These are phyloP conservation scores for Stenichneumon culpator DNA, from an alignment of 2,888 invertebrate genomes.

Conservation along the genomic window DNA sequence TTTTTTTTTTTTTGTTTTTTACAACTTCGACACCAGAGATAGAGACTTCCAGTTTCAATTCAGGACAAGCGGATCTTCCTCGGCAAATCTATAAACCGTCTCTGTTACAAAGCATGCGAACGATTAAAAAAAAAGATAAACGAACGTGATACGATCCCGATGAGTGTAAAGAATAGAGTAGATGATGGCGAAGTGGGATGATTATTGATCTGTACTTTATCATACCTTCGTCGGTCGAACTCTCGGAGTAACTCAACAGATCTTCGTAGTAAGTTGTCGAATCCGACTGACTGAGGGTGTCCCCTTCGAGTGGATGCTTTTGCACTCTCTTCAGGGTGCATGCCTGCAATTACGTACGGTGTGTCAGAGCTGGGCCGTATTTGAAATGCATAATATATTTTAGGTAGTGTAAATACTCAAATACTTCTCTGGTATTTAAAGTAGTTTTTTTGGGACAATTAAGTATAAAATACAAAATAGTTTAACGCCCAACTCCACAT, in stretches of 20 bases:
- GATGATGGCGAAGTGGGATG: slow-evolving; percentile 66
- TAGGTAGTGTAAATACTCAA: too few species aligned
- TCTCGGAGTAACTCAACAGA: slow-evolving; percentile 96
- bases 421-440: too few species aligned
- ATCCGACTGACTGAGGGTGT: slow-evolving; percentile 94
- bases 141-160: slow-evolving; percentile 17
- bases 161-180: slow-evolving; percentile 31
- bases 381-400: too few species aligned
- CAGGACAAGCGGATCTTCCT: slow-evolving; percentile 72
- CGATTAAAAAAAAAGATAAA: slow-evolving; percentile 52
- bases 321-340: slow-evolving; percentile 93
- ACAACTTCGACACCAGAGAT: slow-evolving; percentile 48
- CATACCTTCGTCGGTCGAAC: slow-evolving; percentile 94
- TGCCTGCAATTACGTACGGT: slow-evolving; percentile 85
- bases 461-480: too few species aligned
- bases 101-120: slow-evolving; percentile 54
- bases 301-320: slow-evolving; percentile 94
- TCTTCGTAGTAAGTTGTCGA: slow-evolving; percentile 99
- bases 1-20: slow-evolving; percentile 51
- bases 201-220: slow-evolving; percentile 41
- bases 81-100: slow-evolving; percentile 76
- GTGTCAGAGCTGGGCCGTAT: background rate
- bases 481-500: too few species aligned
- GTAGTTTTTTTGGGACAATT: too few species aligned
- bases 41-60: slow-evolving; percentile 56